phyloP scores from a whole-genome alignment of 2,888 invertebrate species.

The Platycheirus albimanus region DNA sequence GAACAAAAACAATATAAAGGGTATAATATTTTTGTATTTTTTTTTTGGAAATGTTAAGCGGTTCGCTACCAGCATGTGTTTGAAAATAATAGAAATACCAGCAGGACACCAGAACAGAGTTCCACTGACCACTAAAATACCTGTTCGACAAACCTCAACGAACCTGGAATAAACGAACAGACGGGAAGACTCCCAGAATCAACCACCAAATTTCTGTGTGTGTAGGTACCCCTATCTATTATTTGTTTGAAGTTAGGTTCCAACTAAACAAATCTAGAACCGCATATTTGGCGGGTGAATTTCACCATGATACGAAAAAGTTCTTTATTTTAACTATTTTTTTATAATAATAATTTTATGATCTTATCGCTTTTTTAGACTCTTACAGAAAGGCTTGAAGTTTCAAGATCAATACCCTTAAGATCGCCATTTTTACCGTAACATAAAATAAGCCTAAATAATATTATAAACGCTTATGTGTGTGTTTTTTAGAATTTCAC shows the following conservation, averaged over 20 bases:
- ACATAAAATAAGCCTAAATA: no score
- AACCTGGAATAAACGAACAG: constrained; percentile 10
- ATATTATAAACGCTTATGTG: no score
- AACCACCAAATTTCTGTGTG: constrained; percentile 23
- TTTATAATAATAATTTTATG: no score
- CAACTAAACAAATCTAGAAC: constrained; percentile 42
- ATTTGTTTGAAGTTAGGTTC: constrained; percentile 3
- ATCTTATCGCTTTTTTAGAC: no score
- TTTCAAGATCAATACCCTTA: no score
- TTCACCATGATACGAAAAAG: no score
- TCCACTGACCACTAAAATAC: constrained; percentile 54
- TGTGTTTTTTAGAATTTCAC: no score
- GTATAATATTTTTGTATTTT: constrained; percentile 2
- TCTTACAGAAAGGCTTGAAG: no score
- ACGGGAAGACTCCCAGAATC: background rate
- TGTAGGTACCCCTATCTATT: constrained; percentile 11
- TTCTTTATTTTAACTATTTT: no score
- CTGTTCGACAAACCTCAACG: constrained; percentile 65
- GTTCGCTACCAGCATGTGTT: constrained; percentile 24
- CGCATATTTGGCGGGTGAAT: constrained; percentile 17
- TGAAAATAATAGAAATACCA: constrained; percentile 58
- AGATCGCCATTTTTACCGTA: no score
- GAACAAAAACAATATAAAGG: background rate
- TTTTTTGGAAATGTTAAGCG: constrained; percentile 13
- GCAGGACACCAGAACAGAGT: constrained; percentile 28